Conservation (phyloP, 2,797 vertebrate species). For the Microtus obscurus region DNA sequence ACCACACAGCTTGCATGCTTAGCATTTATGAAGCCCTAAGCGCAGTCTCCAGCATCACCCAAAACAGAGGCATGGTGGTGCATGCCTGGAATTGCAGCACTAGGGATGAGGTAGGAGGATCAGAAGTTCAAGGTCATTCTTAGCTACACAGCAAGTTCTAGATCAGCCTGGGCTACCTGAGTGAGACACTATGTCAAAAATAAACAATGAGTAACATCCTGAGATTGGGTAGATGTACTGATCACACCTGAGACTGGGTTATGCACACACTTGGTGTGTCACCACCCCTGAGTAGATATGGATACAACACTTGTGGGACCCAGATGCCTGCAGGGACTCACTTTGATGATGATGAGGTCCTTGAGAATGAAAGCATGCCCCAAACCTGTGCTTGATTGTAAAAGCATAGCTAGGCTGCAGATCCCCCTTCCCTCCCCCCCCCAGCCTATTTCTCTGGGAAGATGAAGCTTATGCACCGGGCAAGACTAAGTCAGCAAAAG, state of each 20-base stretch:
- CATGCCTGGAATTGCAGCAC: not conserved
- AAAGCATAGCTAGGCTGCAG: accelerated
- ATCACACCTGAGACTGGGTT: not conserved
- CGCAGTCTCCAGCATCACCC: not conserved
- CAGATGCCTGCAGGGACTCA: accelerated
- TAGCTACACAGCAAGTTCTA: not conserved
- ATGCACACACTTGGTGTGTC: accelerated
- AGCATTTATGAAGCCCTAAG: accelerated
- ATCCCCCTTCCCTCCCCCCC: accelerated
- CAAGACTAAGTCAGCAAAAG: not conserved
- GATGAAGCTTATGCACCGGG: not conserved
- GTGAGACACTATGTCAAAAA: not conserved
- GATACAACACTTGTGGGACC: accelerated
- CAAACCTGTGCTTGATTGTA: not conserved
- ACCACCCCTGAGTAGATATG: not conserved
- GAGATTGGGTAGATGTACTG: accelerated
- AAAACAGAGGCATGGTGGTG: not conserved
- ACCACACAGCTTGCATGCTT: not conserved
- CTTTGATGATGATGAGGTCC: accelerated
- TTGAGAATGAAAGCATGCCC: not conserved
- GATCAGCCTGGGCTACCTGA: not conserved
- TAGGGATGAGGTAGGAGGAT: not conserved
- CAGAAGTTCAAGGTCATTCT: not conserved
- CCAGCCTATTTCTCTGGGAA: not conserved
- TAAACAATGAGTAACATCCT: accelerated